A percentile compares a stretch with the other conserved stretches of the same genome.
phyloP scores from a whole-genome alignment of 2,797 vertebrate genomes.

The Clangula hyemalis region DNA sequence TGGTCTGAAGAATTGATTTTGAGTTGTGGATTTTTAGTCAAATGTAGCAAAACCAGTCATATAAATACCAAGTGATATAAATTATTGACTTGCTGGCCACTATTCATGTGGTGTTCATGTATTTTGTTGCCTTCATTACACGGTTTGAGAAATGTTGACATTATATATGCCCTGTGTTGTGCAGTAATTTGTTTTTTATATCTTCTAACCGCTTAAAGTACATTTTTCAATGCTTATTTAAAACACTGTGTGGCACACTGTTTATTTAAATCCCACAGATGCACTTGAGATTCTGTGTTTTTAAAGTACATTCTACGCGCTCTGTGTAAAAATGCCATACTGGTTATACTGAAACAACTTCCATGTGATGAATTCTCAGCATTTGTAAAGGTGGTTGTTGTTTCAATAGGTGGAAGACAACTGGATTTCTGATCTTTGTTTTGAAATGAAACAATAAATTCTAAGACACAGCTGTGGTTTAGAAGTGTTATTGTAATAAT shows the following conservation, averaged over 20 bases:
- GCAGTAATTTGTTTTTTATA: not conserved
- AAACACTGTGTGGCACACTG: not conserved
- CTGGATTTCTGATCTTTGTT: conserved; percentile 4
- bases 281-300: not conserved
- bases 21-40: not conserved
- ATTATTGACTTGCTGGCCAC: not conserved
- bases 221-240: not conserved
- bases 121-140: not conserved
- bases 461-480: not conserved
- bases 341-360: not conserved
- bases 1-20: not conserved
- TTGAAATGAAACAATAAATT: conserved; percentile 50
- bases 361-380: not conserved
- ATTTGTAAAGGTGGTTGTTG: not conserved
- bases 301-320: not conserved
- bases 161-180: not conserved
- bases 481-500: not conserved
- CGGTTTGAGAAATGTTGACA: not conserved
- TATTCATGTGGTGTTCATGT: not conserved
- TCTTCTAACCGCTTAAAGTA: not conserved
- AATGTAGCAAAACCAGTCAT: not conserved
- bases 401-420: not conserved
- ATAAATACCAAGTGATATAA: not conserved
- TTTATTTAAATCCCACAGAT: not conserved
- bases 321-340: not conserved